Evolutionary conservation across 2,113 vertebrate genomes (phyloP).

Genomic region (Crotalus horridus): DNA sequence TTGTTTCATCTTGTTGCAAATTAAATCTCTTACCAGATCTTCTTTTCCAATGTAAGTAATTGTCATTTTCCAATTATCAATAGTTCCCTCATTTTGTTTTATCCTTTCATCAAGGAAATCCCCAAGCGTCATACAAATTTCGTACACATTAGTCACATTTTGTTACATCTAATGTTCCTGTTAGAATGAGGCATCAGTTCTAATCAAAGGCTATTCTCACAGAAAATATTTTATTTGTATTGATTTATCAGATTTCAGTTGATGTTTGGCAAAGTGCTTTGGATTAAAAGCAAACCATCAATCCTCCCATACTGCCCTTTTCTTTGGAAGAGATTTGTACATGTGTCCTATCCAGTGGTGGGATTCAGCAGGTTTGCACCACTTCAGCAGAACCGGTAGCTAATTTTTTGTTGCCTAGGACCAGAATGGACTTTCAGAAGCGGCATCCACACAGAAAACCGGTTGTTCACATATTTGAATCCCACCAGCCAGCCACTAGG

Average conservation of each 20-base stretch:
- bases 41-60: constrained; percentile 30
- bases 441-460: too few species aligned
- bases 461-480: too few species aligned
- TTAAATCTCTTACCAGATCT: not conserved
- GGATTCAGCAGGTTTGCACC: too few species aligned
- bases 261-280: constrained; percentile 28
- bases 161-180: constrained; percentile 32
- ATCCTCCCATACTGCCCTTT: not conserved
- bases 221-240: not conserved
- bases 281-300: constrained; percentile 39
- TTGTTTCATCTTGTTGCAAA: constrained; percentile 19
- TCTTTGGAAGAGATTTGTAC: not conserved
- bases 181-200: constrained; percentile 5
- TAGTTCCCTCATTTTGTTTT: constrained; percentile 38
- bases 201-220: not conserved
- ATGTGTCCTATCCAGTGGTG: not conserved
- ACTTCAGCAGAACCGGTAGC: too few species aligned
- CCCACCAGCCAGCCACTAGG: constrained; percentile 14
- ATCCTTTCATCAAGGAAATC: constrained; percentile 39
- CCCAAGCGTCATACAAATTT: constrained; percentile 4
- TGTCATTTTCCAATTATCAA: not conserved
- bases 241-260: constrained; percentile 41
- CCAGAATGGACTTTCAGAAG: too few species aligned
- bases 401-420: too few species aligned
- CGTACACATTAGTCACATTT: constrained; percentile 27